Base-by-base conservation (phyloP, 2,888 invertebrate genomes). In the Lomographa bimaculata region DNA sequence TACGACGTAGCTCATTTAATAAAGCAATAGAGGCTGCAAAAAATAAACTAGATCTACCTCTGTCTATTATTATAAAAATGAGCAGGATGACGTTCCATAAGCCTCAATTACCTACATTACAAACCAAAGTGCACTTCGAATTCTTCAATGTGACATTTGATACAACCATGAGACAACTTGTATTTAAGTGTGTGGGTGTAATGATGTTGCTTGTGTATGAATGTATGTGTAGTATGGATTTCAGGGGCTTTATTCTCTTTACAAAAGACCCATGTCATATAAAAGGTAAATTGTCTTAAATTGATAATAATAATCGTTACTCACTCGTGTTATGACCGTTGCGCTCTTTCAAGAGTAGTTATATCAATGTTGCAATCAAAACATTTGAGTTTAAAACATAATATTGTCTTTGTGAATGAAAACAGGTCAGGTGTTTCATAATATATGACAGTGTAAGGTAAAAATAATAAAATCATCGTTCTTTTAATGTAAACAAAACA, bases 61-160 rank as follows among this genome's bases (percentile, higher is more conserved):
- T 3, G 5, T 36, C 17, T 36, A 14, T 14, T n/a, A 7, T 11
- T 10, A 12, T 38, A 8, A 5, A 28, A 36, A 28, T 11, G 11
- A 36, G 16, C 3, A 10, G 7, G 35, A 36, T 21, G 14, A 14
- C 2, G 14, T 14, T 4, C 14, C n/a, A n/a, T n/a, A 14, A 14
- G 14, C 14, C 2, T 14, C 14, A n/a, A n/a, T n/a, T n/a, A 20
- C 5, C 5, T 7, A 20, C 7, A 10, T 3, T 19, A 9, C 10
- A 16, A 7, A 12, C 14, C 14, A 44, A 25, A 35, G 25, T 30
- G 19, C 19, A 34, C 16, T 35, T 34, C 7, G 24, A 7, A 36
- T 19, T 25, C 35, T 35, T 14, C 26, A 27, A 27, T 27, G 20
- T 35, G 35, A 20, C 20, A 35, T 35, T 35, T 26, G 20, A 35